phyloP scores from a whole-genome alignment of 2,113 vertebrate genomes.

The Trogon melanurus region DNA sequence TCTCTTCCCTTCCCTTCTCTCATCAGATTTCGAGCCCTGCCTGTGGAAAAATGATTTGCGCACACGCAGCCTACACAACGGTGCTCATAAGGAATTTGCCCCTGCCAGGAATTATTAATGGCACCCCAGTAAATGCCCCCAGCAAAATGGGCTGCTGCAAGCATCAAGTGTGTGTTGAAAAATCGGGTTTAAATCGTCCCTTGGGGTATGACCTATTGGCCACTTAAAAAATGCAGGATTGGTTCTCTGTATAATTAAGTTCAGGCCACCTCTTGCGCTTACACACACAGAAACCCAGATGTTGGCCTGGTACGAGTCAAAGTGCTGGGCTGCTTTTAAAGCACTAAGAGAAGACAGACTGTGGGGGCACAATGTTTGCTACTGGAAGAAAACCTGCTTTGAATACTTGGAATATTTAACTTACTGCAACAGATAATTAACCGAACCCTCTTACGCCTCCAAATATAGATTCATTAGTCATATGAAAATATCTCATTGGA shows the following conservation, averaged over 20 bases:
- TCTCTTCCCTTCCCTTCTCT: constrained; percentile 11
- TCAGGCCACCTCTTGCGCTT: constrained; percentile 58
- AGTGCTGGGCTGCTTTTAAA: constrained; percentile 26
- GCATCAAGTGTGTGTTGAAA: constrained; percentile 47
- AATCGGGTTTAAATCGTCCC: constrained; percentile 18
- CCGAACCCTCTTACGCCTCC: constrained; percentile 48
- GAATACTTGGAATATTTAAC: constrained; percentile 60
- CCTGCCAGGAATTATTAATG: constrained; percentile 54
- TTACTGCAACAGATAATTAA: constrained; percentile 65
- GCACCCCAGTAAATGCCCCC: constrained; percentile 32
- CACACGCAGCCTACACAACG: not conserved
- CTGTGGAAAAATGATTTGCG: constrained; percentile 47
- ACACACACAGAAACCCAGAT: constrained; percentile 47
- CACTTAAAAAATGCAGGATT: constrained; percentile 50
- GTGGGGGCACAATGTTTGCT: constrained; percentile 23
- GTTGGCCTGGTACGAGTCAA: constrained; percentile 12
- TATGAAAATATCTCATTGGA: constrained; percentile 63
- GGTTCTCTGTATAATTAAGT: constrained; percentile 50
- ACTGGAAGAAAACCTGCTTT: constrained; percentile 40
- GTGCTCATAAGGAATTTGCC: constrained; percentile 41
- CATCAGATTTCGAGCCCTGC: constrained; percentile 20
- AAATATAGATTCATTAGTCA: constrained; percentile 69
- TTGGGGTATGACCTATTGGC: constrained; percentile 52
- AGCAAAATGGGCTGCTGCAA: not conserved
- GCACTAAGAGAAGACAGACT: not conserved